Percentiles rank a stretch among this genome's conserved stretches.
Conservation (phyloP, 2,888 invertebrate genomes). For the Metalampra italica region DNA sequence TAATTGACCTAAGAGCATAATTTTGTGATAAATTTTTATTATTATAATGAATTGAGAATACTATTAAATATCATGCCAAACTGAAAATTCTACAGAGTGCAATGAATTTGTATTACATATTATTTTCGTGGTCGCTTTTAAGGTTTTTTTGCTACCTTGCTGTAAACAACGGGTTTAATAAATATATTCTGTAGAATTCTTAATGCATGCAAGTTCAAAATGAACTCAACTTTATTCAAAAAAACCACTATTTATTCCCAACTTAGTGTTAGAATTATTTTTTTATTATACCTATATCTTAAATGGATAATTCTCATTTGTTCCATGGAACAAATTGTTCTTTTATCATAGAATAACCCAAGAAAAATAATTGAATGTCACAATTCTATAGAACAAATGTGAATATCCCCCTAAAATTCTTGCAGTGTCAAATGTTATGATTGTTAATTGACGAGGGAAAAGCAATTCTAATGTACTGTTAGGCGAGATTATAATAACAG, state of each 20-base stretch:
- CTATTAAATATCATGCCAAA: slow-evolving; percentile 16
- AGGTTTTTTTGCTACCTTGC: too few species aligned
- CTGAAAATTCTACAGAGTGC: slow-evolving; percentile 30
- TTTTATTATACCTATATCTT: slow-evolving; percentile 17
- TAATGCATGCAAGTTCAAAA: slow-evolving; percentile 8
- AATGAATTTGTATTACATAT: slow-evolving; percentile 12
- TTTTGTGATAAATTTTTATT: neutral
- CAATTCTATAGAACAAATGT: too few species aligned
- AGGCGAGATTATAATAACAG: slow-evolving; percentile 57
- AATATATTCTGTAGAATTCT: slow-evolving; percentile 9
- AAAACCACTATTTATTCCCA: slow-evolving; percentile 27
- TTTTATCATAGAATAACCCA: too few species aligned
- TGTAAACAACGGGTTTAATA: neutral
- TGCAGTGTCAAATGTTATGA: slow-evolving; percentile 38
- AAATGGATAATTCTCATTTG: too few species aligned
- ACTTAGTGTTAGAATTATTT: slow-evolving; percentile 19
- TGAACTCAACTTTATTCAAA: slow-evolving; percentile 9
- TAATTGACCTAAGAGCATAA: neutral
- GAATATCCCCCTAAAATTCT: slow-evolving; percentile 24
- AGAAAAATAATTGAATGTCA: too few species aligned
- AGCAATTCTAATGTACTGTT: slow-evolving; percentile 39
- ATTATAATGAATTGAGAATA: slow-evolving; percentile 32
- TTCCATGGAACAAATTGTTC: too few species aligned
- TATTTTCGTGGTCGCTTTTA: too few species aligned
- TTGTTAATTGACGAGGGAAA: slow-evolving; percentile 48